These are phyloP conservation scores for Lasioglossum albipes DNA, from an alignment of 1,140 invertebrate species.

Conservation along the genomic window DNA sequence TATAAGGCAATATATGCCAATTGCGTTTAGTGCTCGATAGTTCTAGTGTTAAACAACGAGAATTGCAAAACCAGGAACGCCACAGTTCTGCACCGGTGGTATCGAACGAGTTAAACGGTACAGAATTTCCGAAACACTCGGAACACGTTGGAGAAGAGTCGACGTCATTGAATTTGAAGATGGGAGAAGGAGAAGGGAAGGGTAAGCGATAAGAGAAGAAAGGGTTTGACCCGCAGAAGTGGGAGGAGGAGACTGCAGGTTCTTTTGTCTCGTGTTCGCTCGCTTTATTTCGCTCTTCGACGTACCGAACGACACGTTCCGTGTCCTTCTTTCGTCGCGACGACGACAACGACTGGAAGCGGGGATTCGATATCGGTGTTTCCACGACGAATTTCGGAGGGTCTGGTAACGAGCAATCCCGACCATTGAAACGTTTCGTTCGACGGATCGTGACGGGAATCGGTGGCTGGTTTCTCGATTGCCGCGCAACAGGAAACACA, in stretches of 20 bases:
- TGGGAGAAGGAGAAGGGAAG: too few species aligned
- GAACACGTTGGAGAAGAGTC: too few species aligned
- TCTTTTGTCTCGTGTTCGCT: background rate
- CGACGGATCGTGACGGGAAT: conserved; percentile 53
- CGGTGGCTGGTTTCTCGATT: conserved; percentile 2
- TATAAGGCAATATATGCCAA: too few species aligned
- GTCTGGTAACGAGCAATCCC: conserved; percentile 51
- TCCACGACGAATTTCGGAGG: conserved; percentile 7
- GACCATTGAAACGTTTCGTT: conserved; percentile 56
- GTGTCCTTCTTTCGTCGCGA: background rate
- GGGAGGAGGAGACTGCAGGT: background rate
- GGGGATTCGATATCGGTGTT: background rate
- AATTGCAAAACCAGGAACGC: too few species aligned
- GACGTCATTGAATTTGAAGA: too few species aligned
- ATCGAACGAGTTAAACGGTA: too few species aligned
- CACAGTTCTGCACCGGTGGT: too few species aligned
- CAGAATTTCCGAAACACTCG: too few species aligned
- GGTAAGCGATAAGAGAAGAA: too few species aligned
- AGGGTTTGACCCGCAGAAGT: too few species aligned
- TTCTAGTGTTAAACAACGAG: too few species aligned
- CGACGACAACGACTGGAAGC: background rate
- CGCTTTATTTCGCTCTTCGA: background rate
- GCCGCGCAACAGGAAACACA: conserved; percentile 19
- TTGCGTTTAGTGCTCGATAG: too few species aligned
- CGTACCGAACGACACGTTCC: background rate